A percentile compares a stretch with the other conserved stretches of the same genome.
Conservation (phyloP, 2,888 invertebrate genomes). For the Plebejus melissa region DNA sequence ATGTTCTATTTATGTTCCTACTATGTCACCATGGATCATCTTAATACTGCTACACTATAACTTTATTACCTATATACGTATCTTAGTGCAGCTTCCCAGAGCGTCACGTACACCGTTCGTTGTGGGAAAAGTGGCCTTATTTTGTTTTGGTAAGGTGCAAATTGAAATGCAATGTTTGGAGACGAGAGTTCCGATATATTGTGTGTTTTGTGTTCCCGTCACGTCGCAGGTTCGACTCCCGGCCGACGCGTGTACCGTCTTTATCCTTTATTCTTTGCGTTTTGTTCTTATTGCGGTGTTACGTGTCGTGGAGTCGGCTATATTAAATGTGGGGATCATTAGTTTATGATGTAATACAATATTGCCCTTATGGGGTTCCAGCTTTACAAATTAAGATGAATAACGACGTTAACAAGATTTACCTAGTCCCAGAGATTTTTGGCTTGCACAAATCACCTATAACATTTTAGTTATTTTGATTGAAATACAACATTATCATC, state of each 20-base stretch:
- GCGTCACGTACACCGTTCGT: slow-evolving; percentile 1
- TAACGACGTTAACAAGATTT: not conserved
- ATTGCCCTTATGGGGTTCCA: slow-evolving; percentile 7
- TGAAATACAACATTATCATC: no score
- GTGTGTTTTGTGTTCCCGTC: slow-evolving; percentile 60
- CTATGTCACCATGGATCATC: slow-evolving; percentile 27
- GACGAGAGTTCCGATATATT: slow-evolving; percentile 46
- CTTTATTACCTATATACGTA: slow-evolving; percentile 25
- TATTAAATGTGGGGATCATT: slow-evolving; percentile 57
- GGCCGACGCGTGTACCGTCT: slow-evolving; percentile 54
- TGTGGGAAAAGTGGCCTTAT: not conserved
- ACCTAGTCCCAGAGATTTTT: not conserved
- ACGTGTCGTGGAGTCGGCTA: slow-evolving; percentile 50
- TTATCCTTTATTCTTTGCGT: slow-evolving; percentile 65
- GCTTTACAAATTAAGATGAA: slow-evolving; percentile 10
- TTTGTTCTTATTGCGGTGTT: slow-evolving; percentile 67
- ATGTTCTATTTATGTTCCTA: not conserved
- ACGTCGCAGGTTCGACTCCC: slow-evolving; percentile 63
- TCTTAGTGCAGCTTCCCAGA: not conserved
- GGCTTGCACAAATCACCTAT: not conserved
- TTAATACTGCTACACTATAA: slow-evolving; percentile 24
- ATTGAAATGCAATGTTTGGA: slow-evolving; percentile 12
- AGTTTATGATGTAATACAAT: slow-evolving; percentile 38
- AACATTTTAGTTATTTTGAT: no score
- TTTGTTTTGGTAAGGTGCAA: slow-evolving; percentile 1